Conservation (phyloP, 2,888 invertebrate species). For the Luffia ferchaultella region DNA sequence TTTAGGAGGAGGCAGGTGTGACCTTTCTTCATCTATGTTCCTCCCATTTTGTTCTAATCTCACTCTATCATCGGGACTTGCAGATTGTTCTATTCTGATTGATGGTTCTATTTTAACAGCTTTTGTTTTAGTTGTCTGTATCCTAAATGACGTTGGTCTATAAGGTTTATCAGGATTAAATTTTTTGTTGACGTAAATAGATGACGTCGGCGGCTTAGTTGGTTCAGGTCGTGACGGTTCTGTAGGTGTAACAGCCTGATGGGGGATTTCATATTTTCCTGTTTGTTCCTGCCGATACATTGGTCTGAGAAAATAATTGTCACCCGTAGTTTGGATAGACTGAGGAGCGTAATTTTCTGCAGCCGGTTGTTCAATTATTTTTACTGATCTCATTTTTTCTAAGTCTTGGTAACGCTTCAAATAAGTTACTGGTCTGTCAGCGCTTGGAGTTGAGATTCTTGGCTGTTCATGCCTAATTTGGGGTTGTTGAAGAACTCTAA, state of each 20-base stretch:
- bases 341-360: conserved; percentile 26
- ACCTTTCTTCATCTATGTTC: conserved; percentile 41
- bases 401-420: conserved; percentile 46
- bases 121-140: not conserved
- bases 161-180: conserved; percentile 24
- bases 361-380: conserved; percentile 37
- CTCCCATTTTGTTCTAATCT: conserved; percentile 37
- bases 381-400: conserved; percentile 42
- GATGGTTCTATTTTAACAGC: conserved; percentile 15
- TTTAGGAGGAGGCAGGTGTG: conserved; percentile 54
- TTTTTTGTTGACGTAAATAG: conserved; percentile 53
- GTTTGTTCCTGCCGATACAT: conserved; percentile 44
- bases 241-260: conserved; percentile 22
- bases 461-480: conserved; percentile 40
- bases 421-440: conserved; percentile 48
- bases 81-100: conserved; percentile 22
- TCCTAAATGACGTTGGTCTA: not conserved
- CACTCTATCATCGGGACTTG: conserved; percentile 9
- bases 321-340: conserved; percentile 28
- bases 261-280: conserved; percentile 33
- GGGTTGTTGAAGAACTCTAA: conserved; percentile 37
- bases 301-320: conserved; percentile 48
- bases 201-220: conserved; percentile 45
- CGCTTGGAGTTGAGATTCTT: conserved; percentile 30
- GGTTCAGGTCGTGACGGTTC: conserved; percentile 35